phyloP scores from a whole-genome alignment of 2,888 invertebrate species.

The Muscina levida region DNA sequence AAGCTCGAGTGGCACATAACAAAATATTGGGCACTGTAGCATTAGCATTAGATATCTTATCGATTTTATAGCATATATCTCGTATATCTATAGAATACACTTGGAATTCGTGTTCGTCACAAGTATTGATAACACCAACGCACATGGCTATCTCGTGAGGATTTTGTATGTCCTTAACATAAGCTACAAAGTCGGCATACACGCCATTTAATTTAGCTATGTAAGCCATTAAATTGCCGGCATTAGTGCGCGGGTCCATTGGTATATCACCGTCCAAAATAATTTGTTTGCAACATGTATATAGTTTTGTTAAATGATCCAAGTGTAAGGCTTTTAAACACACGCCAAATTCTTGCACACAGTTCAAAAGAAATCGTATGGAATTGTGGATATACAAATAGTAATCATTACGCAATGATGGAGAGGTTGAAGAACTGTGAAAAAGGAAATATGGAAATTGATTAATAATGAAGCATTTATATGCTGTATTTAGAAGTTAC shows the following conservation, averaged over 20 bases:
- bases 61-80: conserved; percentile 70
- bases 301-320: conserved; percentile 67
- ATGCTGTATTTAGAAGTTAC: not conserved
- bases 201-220: conserved; percentile 80
- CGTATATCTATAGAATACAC: conserved; percentile 64
- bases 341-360: conserved; percentile 79
- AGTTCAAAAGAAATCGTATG: conserved; percentile 78
- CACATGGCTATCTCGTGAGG: conserved; percentile 72
- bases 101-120: conserved; percentile 71
- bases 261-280: conserved; percentile 81
- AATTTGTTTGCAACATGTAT: conserved; percentile 71
- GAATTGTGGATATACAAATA: conserved; percentile 78
- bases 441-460: not conserved
- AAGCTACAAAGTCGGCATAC: conserved; percentile 68
- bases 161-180: conserved; percentile 66
- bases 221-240: conserved; percentile 82
- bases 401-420: conserved; percentile 77
- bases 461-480: conserved; percentile 3
- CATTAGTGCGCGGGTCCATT: conserved; percentile 85
- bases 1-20: conserved; percentile 73
- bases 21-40: conserved; percentile 73
- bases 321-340: conserved; percentile 66
- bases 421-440: conserved; percentile 73
- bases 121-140: conserved; percentile 74
- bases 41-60: conserved; percentile 67